Base-by-base conservation (phyloP, 1,140 invertebrate genomes). In the Hyposmocoma kahamanoa region DNA sequence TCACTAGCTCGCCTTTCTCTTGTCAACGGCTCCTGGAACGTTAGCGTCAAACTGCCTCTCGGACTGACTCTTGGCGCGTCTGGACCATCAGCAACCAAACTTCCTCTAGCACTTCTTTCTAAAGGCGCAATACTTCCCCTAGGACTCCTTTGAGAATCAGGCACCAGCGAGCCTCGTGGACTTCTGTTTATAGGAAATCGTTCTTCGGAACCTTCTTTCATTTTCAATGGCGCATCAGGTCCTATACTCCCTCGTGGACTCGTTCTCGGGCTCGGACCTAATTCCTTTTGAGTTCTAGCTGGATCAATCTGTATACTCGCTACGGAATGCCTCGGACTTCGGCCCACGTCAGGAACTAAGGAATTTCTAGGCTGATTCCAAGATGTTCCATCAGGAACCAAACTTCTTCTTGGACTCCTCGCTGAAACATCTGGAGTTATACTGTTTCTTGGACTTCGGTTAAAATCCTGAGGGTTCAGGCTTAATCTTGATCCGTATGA, bases 361-460 rank as follows among this genome's bases (percentile, higher is more conserved):
- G 83, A 83, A 67, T 87, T 79, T 60, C 86, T 67, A 17, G 80
- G 81, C 46, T 84, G 80, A 43, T 77, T 87, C 87, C 88, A 89
- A 2, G 66, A 79, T 1, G 80, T 83, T 1, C 81, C 83, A 50
- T 90, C 88, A 0, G 90, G 90, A 0, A 90, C 80, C 41, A 92
- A 64, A 50, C 90, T 91, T 56, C 91, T 88, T 53, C 90, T 74
- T 0, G 90, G 89, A 56, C 88, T 90, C 48, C 89, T 83, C 0
- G 68, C 77, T 1, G 72, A 65, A 22, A 65, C 55, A 22, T 90
- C 89, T 6, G 89, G 89, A 4, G 90, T 87, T 48, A 91, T 72
- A 72, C 90, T 91, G 54, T 91, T 91, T 43, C 91, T 81, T 0
- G 90, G 90, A 76, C 90, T 91, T 20, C 90, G 77, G 53, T 90